Evolutionary conservation across 2,797 vertebrate genomes (phyloP).

Genomic region (Channallabes apus): DNA sequence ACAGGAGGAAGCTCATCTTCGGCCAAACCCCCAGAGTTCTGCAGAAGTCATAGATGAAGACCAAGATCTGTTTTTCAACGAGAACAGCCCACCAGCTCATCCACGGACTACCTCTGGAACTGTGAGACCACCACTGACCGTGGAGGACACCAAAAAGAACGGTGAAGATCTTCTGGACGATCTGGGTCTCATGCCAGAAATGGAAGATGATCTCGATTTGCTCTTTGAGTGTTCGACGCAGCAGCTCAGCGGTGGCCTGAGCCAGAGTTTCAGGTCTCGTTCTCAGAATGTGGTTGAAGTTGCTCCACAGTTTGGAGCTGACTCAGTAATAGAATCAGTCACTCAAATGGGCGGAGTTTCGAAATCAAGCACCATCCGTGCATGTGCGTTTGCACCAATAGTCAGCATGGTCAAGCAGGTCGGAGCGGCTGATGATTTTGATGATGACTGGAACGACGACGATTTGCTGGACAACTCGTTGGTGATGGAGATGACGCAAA

Average conservation of each 20-base stretch:
- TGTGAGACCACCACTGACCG: constrained; percentile 14
- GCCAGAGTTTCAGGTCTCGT: constrained; percentile 63
- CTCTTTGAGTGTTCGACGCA: constrained; percentile 90
- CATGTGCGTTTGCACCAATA: background rate
- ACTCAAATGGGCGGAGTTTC: background rate
- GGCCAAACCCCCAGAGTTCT: constrained; percentile 18
- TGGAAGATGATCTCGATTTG: constrained; percentile 78
- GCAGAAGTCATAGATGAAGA: constrained; percentile 59
- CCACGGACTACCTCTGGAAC: constrained; percentile 47
- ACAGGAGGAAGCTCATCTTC: constrained; percentile 68
- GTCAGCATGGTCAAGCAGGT: background rate
- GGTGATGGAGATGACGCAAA: constrained; percentile 80
- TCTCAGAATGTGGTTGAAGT: constrained; percentile 30
- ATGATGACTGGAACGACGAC: constrained; percentile 82
- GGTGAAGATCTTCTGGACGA: constrained; percentile 34
- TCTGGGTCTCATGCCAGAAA: constrained; percentile 63
- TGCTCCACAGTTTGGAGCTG: background rate
- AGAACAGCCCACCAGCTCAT: constrained; percentile 17
- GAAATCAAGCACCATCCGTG: no score
- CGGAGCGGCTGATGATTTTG: constrained; percentile 60
- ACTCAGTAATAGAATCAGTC: no score
- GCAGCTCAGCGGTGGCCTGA: constrained; percentile 72
- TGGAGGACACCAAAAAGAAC: constrained; percentile 52
- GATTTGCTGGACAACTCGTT: constrained; percentile 82
- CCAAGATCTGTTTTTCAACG: constrained; percentile 43